Conservation (phyloP, 2,797 vertebrate species). For the Ibycter americanus region DNA sequence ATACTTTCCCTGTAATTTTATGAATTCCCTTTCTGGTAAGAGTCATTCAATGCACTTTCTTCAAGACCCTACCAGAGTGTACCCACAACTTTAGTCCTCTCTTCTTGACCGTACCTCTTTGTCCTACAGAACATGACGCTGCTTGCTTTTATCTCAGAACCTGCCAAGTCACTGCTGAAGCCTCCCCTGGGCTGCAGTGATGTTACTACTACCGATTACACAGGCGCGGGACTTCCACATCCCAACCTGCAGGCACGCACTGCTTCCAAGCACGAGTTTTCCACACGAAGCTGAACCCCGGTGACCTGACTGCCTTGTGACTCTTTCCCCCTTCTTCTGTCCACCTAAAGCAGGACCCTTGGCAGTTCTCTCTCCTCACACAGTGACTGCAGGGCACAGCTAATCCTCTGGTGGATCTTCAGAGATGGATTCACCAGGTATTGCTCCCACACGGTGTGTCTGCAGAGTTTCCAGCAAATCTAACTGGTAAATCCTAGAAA, state of each 20-base stretch:
- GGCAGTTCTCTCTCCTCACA: not conserved
- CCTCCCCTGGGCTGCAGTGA: not conserved
- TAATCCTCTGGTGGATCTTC: not conserved
- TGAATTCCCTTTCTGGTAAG: not conserved
- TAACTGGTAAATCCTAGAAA: not conserved
- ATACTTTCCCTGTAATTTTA: not conserved
- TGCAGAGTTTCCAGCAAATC: not conserved
- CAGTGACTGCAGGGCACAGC: fast-evolving
- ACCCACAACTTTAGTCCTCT: not conserved
- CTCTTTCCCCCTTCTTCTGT: not conserved
- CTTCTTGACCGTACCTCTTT: not conserved
- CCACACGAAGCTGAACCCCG: not conserved
- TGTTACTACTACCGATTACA: not conserved
- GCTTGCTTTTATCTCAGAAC: not conserved
- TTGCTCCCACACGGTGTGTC: not conserved
- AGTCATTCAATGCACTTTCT: not conserved
- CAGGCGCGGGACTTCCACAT: not conserved
- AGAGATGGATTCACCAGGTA: not conserved
- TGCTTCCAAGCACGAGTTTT: fast-evolving
- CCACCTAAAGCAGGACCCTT: not conserved
- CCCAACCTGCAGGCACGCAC: not conserved
- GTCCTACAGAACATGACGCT: not conserved
- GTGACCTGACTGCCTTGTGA: no score
- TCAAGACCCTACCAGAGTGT: not conserved
- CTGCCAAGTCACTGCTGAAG: not conserved